These are phyloP conservation scores for Stichopus chloronotus DNA, from an alignment of 35 echinoderm and acorn worm species.

Conservation along the genomic window DNA sequence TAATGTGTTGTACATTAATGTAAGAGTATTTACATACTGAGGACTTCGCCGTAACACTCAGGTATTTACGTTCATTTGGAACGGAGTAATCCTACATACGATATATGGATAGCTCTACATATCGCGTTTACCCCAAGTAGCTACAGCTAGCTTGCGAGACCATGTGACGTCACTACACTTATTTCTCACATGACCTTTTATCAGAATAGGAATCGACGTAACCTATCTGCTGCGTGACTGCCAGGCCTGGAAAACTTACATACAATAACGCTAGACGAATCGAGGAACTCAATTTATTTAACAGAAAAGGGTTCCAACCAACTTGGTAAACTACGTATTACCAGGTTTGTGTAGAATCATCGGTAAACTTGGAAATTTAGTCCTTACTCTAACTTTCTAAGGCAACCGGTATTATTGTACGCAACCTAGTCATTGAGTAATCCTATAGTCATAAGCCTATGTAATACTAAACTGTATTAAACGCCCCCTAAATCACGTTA, in stretches of 20 bases:
- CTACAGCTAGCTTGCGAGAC: too few relatives aligned
- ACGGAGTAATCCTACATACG: too few relatives aligned
- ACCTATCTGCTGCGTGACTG: background rate
- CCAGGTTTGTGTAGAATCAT: background rate
- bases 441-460: background rate
- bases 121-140: too few relatives aligned
- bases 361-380: background rate
- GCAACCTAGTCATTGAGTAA: background rate
- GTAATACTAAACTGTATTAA: background rate
- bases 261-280: background rate
- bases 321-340: background rate
- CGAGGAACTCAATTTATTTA: background rate
- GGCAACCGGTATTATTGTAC: background rate
- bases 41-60: too few relatives aligned
- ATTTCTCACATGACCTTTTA: conserved; percentile 43
- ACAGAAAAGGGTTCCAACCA: background rate
- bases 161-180: conserved; percentile 10
- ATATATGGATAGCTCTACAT: too few relatives aligned
- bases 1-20: too few relatives aligned
- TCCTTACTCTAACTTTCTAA: background rate
- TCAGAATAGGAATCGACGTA: conserved; percentile 20
- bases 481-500: background rate
- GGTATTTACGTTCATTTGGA: too few relatives aligned
- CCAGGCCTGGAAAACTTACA: background rate
- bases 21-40: too few relatives aligned